phyloP scores from a whole-genome alignment of 2,113 vertebrate species.

The Etheostoma spectabile region DNA sequence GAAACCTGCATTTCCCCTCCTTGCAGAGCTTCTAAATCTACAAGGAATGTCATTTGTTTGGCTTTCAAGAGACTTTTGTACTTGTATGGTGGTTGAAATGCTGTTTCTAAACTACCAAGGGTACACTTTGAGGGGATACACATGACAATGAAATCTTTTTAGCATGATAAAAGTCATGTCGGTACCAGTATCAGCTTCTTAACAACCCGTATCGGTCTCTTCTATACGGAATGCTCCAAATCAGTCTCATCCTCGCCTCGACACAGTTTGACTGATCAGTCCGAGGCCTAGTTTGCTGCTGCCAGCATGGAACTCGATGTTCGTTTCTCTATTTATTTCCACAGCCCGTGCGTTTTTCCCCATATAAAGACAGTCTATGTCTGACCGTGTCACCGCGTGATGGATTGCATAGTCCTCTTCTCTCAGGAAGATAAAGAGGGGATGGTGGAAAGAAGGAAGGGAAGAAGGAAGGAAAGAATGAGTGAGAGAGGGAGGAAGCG shows the following conservation, averaged over 20 bases:
- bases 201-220: constrained; percentile 34
- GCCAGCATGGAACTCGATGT: constrained; percentile 69
- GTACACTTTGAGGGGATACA: constrained; percentile 7
- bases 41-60: constrained; percentile 19
- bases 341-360: constrained; percentile 72
- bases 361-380: constrained; percentile 80
- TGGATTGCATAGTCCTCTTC: constrained; percentile 79
- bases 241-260: constrained; percentile 68
- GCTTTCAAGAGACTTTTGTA: constrained; percentile 9
- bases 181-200: constrained; percentile 12
- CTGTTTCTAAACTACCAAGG: neutral
- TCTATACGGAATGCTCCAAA: constrained; percentile 64
- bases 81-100: neutral
- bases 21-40: constrained; percentile 19
- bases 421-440: constrained; percentile 63
- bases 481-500: constrained; percentile 63
- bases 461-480: constrained; percentile 57
- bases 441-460: constrained; percentile 53
- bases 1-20: constrained; percentile 10
- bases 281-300: constrained; percentile 71
- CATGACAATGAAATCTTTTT: constrained; percentile 4
- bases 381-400: constrained; percentile 76
- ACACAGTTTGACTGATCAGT: constrained; percentile 75
- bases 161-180: constrained; percentile 12
- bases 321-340: constrained; percentile 79